These are phyloP conservation scores for Aplochiton taeniatus DNA, from an alignment of 2,797 vertebrate species.

Conservation along the genomic window DNA sequence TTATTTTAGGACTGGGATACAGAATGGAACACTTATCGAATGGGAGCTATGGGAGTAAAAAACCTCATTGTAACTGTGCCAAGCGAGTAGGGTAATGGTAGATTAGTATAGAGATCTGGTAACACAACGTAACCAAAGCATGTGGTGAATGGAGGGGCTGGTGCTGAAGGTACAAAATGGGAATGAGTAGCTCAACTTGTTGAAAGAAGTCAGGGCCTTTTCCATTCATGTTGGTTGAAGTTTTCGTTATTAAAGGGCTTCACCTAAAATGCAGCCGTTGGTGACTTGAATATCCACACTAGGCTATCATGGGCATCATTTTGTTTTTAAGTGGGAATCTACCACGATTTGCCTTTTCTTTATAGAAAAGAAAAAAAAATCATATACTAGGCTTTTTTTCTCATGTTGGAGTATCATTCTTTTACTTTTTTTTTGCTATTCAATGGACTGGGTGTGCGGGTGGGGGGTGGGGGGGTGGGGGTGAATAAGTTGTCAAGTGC, in stretches of 20 bases:
- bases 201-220: slow-evolving; percentile 30
- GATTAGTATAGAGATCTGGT: background rate
- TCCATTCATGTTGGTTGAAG: slow-evolving; percentile 41
- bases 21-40: slow-evolving; percentile 24
- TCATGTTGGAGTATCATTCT: slow-evolving; percentile 48
- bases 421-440: slow-evolving; percentile 49
- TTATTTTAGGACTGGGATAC: slow-evolving; percentile 16
- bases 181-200: background rate
- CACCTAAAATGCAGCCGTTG: slow-evolving; percentile 73
- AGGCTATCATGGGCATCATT: slow-evolving; percentile 63
- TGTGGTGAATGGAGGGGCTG: slow-evolving; percentile 69
- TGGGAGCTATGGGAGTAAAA: slow-evolving; percentile 1
- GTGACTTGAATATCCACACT: slow-evolving; percentile 60
- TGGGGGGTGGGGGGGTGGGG: slow-evolving; percentile 57
- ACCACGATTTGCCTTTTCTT: slow-evolving; percentile 83
- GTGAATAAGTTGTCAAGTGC: slow-evolving; percentile 85
- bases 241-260: slow-evolving; percentile 77
- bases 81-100: slow-evolving; percentile 35
- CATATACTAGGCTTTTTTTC: slow-evolving; percentile 67
- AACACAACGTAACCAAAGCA: slow-evolving; percentile 80
- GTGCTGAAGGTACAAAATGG: slow-evolving; percentile 34
- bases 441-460: slow-evolving; percentile 43
- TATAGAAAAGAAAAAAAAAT: slow-evolving; percentile 53
- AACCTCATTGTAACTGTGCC: slow-evolving; percentile 66
- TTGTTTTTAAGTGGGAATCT: slow-evolving; percentile 63